Percentiles rank a stretch among this genome's conserved stretches.
These are phyloP conservation scores for Ophthalmolycus amberensis DNA, from an alignment of 2,113 vertebrate genomes.

Conservation along the genomic window DNA sequence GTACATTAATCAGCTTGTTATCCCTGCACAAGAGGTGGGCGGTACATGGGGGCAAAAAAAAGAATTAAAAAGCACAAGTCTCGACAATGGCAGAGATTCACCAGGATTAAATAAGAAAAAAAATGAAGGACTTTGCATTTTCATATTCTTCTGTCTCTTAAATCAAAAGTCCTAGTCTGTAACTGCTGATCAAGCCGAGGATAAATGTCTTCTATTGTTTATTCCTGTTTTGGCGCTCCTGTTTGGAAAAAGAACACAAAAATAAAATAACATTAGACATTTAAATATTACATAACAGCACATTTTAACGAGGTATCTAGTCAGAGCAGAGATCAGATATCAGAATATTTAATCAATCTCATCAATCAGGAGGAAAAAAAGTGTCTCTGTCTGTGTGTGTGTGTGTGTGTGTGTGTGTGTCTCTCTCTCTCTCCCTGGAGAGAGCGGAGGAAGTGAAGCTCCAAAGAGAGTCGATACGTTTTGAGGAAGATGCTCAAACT, in stretches of 20 bases:
- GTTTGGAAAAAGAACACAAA: constrained; percentile 57
- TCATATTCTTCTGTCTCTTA: constrained; percentile 80
- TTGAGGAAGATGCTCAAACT: too few relatives aligned
- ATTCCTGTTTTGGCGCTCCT: constrained; percentile 95
- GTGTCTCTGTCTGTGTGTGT: too few relatives aligned
- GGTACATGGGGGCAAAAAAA: constrained; percentile 82
- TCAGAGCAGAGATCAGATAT: constrained; percentile 14
- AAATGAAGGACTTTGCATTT: constrained; percentile 79
- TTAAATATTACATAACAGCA: constrained; percentile 3
- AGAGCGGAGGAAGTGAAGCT: too few relatives aligned
- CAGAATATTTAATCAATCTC: neutral
- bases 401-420: too few relatives aligned
- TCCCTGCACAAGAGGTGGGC: constrained; percentile 87
- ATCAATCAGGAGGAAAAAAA: neutral
- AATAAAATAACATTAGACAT: constrained; percentile 30
- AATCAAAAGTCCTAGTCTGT: constrained; percentile 83
- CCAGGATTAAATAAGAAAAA: constrained; percentile 80
- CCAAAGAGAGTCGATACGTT: too few relatives aligned
- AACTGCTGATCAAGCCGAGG: constrained; percentile 84
- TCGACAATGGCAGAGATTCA: constrained; percentile 86
- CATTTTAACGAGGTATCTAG: neutral
- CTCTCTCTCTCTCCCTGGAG: too few relatives aligned
- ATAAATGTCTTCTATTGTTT: constrained; percentile 89
- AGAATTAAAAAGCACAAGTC: constrained; percentile 74
- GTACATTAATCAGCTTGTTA: constrained; percentile 86